These are phyloP conservation scores for Mohoua ochrocephala DNA, from an alignment of 2,113 vertebrate species.

Conservation along the genomic window DNA sequence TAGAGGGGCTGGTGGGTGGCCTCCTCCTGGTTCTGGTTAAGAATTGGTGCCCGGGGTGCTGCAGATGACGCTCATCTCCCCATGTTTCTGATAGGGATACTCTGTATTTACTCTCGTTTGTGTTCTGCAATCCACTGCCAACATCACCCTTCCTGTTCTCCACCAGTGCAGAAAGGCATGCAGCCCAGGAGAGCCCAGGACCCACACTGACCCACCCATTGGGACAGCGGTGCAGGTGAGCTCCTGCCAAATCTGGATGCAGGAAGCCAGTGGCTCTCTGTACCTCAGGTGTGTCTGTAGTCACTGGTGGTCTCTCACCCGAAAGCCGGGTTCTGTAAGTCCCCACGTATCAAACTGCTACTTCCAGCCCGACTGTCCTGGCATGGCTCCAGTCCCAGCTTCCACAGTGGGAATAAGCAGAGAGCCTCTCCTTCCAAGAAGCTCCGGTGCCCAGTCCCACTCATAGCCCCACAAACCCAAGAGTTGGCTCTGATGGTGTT, in stretches of 20 bases:
- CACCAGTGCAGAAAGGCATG: not conserved
- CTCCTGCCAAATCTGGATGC: not conserved
- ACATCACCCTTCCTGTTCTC: not conserved
- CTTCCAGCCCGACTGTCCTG: not conserved
- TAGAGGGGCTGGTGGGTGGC: not conserved
- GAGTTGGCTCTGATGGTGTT: not conserved
- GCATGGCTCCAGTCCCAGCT: not conserved
- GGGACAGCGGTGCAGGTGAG: accelerated
- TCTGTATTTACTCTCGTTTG: not conserved
- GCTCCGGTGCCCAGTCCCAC: not conserved
- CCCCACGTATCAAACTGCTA: not conserved
- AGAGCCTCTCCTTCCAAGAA: not conserved
- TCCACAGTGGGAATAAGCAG: not conserved
- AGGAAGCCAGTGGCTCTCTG: not conserved
- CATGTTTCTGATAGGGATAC: not conserved
- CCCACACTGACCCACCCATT: not conserved
- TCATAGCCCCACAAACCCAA: not conserved
- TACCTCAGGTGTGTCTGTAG: not conserved
- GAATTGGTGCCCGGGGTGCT: not conserved
- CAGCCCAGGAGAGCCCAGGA: not conserved
- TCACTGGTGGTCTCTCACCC: not conserved
- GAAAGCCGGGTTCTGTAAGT: not conserved
- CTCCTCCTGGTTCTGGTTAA: not conserved
- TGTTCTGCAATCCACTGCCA: not conserved
- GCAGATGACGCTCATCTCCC: not conserved